These are phyloP conservation scores for Pelvicachromis taeniatus DNA, from an alignment of 2,113 vertebrate genomes.

Conservation along the genomic window DNA sequence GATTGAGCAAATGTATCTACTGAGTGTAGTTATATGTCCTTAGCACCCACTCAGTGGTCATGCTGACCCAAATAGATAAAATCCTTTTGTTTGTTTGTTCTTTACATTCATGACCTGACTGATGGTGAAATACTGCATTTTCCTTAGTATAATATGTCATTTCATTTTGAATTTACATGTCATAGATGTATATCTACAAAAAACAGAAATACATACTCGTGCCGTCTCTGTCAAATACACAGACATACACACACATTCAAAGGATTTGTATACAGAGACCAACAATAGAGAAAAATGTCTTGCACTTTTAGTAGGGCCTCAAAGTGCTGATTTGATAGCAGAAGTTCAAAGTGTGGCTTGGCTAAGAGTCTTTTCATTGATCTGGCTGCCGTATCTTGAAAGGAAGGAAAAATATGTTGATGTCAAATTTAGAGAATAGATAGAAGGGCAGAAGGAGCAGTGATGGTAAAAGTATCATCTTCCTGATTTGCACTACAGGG, in stretches of 20 bases:
- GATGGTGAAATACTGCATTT: not conserved
- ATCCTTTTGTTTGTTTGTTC: not conserved
- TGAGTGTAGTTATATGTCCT: not conserved
- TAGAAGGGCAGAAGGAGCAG: not conserved
- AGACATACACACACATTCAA: not conserved
- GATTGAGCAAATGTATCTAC: not conserved
- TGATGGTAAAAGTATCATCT: not conserved
- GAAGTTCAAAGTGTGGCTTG: constrained; percentile 13
- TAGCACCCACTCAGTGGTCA: not conserved
- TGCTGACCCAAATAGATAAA: not conserved
- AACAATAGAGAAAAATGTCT: not conserved
- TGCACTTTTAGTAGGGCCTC: not conserved
- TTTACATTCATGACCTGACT: not conserved
- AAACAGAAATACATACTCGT: not conserved
- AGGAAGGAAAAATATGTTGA: constrained; percentile 32
- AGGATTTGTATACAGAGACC: not conserved
- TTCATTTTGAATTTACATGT: not conserved
- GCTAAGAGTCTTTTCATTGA: constrained; percentile 57
- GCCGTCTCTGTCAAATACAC: not conserved
- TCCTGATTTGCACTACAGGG: not conserved
- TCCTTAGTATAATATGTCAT: not conserved
- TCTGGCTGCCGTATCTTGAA: constrained; percentile 34
- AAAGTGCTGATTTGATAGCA: constrained; percentile 28
- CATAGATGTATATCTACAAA: not conserved
- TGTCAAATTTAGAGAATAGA: not conserved